Base-by-base conservation (phyloP, 2,888 invertebrate species). In the Acleris laterana region DNA sequence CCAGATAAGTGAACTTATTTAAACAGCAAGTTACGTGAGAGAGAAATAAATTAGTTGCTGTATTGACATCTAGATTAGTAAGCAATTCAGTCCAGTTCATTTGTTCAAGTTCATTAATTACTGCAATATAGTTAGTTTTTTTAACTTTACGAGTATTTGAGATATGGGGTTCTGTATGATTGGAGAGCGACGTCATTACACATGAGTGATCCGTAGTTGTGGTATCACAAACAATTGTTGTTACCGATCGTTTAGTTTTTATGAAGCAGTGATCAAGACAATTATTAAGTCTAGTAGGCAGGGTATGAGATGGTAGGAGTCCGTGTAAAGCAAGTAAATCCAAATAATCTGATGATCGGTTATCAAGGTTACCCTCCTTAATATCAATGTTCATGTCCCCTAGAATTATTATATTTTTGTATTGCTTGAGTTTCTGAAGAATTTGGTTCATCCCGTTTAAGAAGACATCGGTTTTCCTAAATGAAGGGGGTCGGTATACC, bases 141-240 rank as follows among this genome's bases (percentile, higher is more conserved):
- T 56, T 56, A 7, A 56, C 22, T 16, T 56, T 56, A 16, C 44
- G 56, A 22, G 5, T 22, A 5, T 19, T 56, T 11, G 3, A 22
- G 5, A 25, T 3, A 16, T 6, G 20, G 9, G 25, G 6, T 25
- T 3, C 42, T 20, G 42, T 16, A 16, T 5, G 16, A 5, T 20
- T 44, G 6, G 42, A 20, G 5, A 56, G 42, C 2, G 56, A 56
- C 11, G 44, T 20, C 56, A 56, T 56, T 5, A 56, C 56, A 44
- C 56, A 56, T 7, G 56, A 56, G 32, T 56, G 56, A n/a, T 56
- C 57, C 9, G 57, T 57, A 1, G 22, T 22, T 17, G 57, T 57
- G 5, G 57, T 28, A 20, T 57, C 19, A 17, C 57, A 57, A 2
- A 57, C 57, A 2, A 57, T 11, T 3, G 57, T 57, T 25, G n/a